Evolutionary conservation across 2,797 vertebrate species (phyloP), one percentile per base, ranked within the genome.

Genomic region (Lophotriccus pileatus): DNA sequence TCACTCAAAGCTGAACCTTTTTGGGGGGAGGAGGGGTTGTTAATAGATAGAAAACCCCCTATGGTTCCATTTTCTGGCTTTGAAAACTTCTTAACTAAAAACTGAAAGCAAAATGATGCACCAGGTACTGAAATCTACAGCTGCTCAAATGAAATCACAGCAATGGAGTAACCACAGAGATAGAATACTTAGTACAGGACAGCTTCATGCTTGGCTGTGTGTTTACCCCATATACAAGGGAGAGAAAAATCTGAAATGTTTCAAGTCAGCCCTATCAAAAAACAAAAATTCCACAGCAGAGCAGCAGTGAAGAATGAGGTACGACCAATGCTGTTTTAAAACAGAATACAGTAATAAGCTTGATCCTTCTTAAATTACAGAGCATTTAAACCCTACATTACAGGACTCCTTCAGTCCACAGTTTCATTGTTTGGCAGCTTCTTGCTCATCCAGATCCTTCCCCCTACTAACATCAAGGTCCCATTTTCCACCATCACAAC

Each of bases 51-150:
- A 6, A 82, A 84, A 4, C 5, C 9, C 23, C 13, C 50, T 66
- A 10, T 23, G 77, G 49, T 64, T 87, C 83, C 36, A 20, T 32
- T 75, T 32, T n/a, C 39, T 59, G 43, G 43, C 32, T 87, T 52
- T 28, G 28, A 84, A 87, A 94, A 90, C 47, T 78, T 95, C 49
- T 67, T 34, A 75, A 86, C 91, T 82, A 76, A 84, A 88, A 90
- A 32, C 3, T 79, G 47, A 90, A 94, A 88, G 50, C 39, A 76
- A 90, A 75, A 47, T 17, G 25, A 84, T 62, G 20, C 37, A 55
- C 34, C 23, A 76, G 14, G 12, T 18, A 52, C 62, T 73, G 50
- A 90, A 94, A 87, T 27, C 30, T 10, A 74, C 75, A 91, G 73
- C 53, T 85, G 41, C 27, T 64, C 24, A 91, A 68, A 78, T 55